Evolutionary conservation across 2,888 invertebrate genomes (phyloP), one percentile per base, ranked within the genome.

Genomic region (Mimachlamys varia): DNA sequence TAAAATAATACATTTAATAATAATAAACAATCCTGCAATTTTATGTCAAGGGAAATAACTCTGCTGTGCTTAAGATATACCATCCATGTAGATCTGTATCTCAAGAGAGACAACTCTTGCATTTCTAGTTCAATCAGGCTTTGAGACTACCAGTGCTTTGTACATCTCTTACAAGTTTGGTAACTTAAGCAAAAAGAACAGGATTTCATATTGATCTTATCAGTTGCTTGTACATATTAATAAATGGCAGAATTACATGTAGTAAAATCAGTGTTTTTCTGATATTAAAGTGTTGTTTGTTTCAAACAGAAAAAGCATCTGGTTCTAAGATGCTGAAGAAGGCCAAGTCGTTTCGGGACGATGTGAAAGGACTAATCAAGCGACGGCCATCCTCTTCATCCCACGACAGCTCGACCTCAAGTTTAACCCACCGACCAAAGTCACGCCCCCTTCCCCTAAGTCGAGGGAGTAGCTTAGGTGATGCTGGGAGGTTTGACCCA

Each of bases 301-400:
- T 88, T 53, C 13, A 93, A 93, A 50, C 94, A 95, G 95, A 95
- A 91, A 95, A 95, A 92, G 92, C 94, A 44, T 93, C 94, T 27
- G 94, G 95, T 62, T 95, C 95, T 22, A 95, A 95, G 92, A 95
- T 95, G 95, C 93, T 95, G 91, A 96, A 96, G 93, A 96, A 95
- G 92, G 95, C 95, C 27, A 92, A 94, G 89, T 95, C 95, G 22
- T 95, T 95, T 92, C 93, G 95, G 2, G 95, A 95, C 89, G 95
- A 95, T 91, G 93, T 96, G 76, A 95, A 95, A 90, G 94, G 94
- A 44, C 91, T 94, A 89, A 95, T 95, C 87, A 94, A 94, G 89
- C 92, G 95, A 27, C 94, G 95, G 4, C 95, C 95, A 5, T 95
- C 95, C 22, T 94, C 94, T 22, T 95, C 95, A 44, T 62, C 90